Evolutionary conservation across 2,797 vertebrate species (phyloP).

Genomic region (Florisuga fusca): DNA sequence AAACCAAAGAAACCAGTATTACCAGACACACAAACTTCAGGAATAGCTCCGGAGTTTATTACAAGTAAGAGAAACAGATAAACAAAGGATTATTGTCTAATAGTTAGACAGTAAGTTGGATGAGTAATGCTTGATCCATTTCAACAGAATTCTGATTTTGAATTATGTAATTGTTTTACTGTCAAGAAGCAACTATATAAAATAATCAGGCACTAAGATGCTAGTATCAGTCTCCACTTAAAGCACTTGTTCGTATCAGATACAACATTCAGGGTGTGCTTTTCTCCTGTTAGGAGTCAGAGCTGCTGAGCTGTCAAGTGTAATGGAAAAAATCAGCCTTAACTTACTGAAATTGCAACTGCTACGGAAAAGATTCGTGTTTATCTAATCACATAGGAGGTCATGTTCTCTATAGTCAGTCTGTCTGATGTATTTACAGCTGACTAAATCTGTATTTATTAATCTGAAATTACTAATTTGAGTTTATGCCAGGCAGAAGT

Average conservation of each 20-base stretch:
- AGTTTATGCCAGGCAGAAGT: background rate
- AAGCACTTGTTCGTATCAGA: background rate
- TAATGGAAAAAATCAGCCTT: background rate
- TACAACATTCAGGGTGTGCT: background rate
- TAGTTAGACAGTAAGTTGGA: background rate
- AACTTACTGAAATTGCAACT: background rate
- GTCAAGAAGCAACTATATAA: background rate
- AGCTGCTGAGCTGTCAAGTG: background rate
- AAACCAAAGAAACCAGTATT: background rate
- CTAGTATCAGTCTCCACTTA: background rate
- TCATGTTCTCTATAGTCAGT: background rate
- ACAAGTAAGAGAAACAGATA: background rate
- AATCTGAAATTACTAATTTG: background rate
- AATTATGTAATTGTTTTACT: background rate
- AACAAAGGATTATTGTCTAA: background rate
- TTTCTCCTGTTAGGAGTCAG: background rate
- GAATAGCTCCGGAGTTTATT: background rate
- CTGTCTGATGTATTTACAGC: background rate
- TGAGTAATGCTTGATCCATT: background rate
- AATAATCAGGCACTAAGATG: background rate
- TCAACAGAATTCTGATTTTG: background rate
- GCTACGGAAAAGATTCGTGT: background rate
- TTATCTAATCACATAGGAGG: background rate
- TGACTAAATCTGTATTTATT: background rate
- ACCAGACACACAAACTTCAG: background rate